A percentile compares a stretch with the other conserved stretches of the same genome.
phyloP scores from a whole-genome alignment of 2,797 vertebrate species.

The Scarus forsteni region DNA sequence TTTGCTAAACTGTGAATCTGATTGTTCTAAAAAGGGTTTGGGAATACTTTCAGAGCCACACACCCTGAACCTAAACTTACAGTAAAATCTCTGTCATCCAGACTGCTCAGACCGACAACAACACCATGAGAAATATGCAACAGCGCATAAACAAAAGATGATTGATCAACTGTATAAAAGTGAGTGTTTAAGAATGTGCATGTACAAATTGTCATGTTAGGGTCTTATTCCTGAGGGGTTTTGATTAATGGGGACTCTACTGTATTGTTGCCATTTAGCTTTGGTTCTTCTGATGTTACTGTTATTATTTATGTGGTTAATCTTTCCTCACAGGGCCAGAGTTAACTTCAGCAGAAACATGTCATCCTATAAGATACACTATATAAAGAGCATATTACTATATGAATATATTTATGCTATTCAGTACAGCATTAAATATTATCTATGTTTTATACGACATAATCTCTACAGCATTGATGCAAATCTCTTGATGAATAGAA shows the following conservation, averaged over 20 bases:
- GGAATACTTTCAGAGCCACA: conserved; percentile 55
- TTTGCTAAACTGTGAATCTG: too few relatives aligned
- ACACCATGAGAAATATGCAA: conserved; percentile 9
- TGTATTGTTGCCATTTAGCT: conserved; percentile 55
- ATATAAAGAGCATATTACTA: conserved; percentile 82
- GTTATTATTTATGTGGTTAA: conserved; percentile 44
- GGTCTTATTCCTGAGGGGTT: conserved; percentile 27
- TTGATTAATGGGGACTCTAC: conserved; percentile 35
- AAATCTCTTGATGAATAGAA: conserved; percentile 77
- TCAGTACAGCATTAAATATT: conserved; percentile 76
- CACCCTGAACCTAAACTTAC: conserved; percentile 18
- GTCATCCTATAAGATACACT: conserved; percentile 71
- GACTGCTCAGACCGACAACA: conserved; percentile 24
- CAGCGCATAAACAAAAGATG: neutral
- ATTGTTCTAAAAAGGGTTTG: neutral
- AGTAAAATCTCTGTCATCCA: conserved; percentile 21
- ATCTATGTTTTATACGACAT: conserved; percentile 78
- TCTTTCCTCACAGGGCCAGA: conserved; percentile 64
- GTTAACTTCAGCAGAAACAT: conserved; percentile 65
- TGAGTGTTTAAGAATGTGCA: conserved; percentile 7
- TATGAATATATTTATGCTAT: conserved; percentile 83
- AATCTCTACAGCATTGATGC: conserved; percentile 75
- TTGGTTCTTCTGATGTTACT: conserved; percentile 46
- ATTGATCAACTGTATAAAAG: conserved; percentile 1
- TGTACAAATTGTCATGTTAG: conserved; percentile 16